Base-by-base conservation (phyloP, 2,113 vertebrate species). In the Rhagologus leucostigma region DNA sequence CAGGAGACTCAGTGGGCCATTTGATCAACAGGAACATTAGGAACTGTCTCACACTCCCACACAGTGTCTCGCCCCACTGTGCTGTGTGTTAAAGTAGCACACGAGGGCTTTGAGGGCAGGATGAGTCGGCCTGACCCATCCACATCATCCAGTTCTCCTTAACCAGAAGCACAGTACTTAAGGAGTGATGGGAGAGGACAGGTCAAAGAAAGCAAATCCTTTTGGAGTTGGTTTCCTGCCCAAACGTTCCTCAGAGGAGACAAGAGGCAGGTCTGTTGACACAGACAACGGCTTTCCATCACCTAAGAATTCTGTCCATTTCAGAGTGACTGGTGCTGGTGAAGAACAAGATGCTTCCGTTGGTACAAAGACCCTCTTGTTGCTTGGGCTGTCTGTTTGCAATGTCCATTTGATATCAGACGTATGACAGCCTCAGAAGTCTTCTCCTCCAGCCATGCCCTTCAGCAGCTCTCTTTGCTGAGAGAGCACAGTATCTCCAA, bases 11-110 rank as follows among this genome's bases (percentile, higher is more conserved):
- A 77, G 53, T 78, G 74, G 84, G 73, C 79, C 87, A 96, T 90
- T 78, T 84, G 78, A 92, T 83, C 91, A 95, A 89, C 92, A 97
- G 77, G 70, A 96, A 90, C 87, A 97, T 93, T 87, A 73, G 60
- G 84, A 92, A 84, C 52, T 35, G 64, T 92, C 92, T 90, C 82
- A 74, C 19, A 2, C 83, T 69, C 90, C 91, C 76, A 95, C 92
- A 55, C 70, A 39, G 83, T 21, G 90, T 95, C 92, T 93, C 42
- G 0, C 74, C 91, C 81, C 52, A 60, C 9, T n/a, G 62, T 53
- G 47, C 44, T 39, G 55, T 44, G 23, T 13, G 73, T 56, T 92
- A 63, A 93, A 91, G 79, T 26, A 89, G 71, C 44, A 67, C 76
- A 92, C 1, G 0, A 47, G 70, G 80, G 69, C 73, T 91, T 42